Base-by-base conservation (phyloP, 92 coral and sea anemone genomes). In the Phenganax subtilis region DNA sequence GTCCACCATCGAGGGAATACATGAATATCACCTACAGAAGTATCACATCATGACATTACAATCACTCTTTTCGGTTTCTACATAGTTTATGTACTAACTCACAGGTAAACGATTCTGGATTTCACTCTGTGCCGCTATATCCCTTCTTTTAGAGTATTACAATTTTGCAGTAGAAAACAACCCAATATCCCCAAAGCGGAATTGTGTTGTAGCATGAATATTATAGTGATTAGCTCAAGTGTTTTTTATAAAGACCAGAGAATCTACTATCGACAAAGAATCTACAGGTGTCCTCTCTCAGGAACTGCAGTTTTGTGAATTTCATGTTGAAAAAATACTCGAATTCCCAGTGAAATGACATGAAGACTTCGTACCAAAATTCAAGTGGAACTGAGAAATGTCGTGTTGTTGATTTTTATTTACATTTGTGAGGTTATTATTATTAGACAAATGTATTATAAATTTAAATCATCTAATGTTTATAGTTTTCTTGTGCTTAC, bases 381-480 rank as follows among this genome's bases (percentile, higher is more conserved):
- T 61, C 67, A 61, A 6, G 25, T 6, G 27, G 67, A 61, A 61
- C 2, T 6, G 14, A 7, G 67, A 61, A 62, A 59, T 6, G 7
- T 14, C 20, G 4, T 14, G 16, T 59, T 20, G n/a, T 52, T 68
- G 47, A 68, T 30, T 68, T 25, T 51, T 68, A 53, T 68, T 68
- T 68, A 29, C 73, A 68, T 28, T 68, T 68, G 73, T 68, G 10
- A 68, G 31, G 11, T 68, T 68, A 16, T 68, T 68, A 68, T 68
- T 66, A 16, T 25, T 29, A 27, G 0, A 12, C 11, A 68, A 16
- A 68, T 6, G 52, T 12, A 68, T 68, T 68, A 68, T 30, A 68
- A 68, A 68, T 68, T 68, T 53, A 68, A 68, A 68, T 68, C 12
- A 68, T 10, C 5, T 37, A 27, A 37, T 7, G 6, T 37, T 37